Percentiles rank a stretch among this genome's conserved stretches.
phyloP scores from a whole-genome alignment of 2,113 vertebrate genomes.

The Thalassoma bifasciatum region DNA sequence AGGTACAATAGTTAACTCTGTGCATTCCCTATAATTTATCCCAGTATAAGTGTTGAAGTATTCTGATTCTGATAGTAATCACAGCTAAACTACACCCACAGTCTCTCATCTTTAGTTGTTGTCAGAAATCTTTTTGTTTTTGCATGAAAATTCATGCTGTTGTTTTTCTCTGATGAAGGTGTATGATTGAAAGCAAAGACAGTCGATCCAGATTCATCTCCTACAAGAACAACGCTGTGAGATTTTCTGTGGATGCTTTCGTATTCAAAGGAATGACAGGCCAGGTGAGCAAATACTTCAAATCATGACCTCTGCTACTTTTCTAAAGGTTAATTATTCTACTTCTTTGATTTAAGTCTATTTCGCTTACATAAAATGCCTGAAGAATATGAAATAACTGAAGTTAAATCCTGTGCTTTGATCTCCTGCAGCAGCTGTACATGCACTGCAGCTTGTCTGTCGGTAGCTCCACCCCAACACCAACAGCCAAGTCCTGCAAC shows the following conservation, averaged over 20 bases:
- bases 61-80: no score
- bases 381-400: neutral
- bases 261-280: conserved; percentile 59
- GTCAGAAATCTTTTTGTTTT: neutral
- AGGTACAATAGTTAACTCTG: no score
- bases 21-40: no score
- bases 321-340: neutral
- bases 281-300: conserved; percentile 56
- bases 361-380: neutral
- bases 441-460: conserved; percentile 80
- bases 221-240: conserved; percentile 58
- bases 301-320: neutral
- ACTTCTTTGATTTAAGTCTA: neutral
- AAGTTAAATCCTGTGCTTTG: neutral
- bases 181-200: conserved; percentile 73
- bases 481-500: conserved; percentile 78
- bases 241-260: conserved; percentile 80
- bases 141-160: neutral
- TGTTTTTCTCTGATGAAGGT: conserved; percentile 57
- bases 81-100: no score
- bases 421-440: conserved; percentile 66
- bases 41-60: no score
- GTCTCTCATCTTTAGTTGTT: no score
- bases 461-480: conserved; percentile 36
- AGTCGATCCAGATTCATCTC: conserved; percentile 73